A percentile compares a stretch with the other conserved stretches of the same genome.
These are phyloP conservation scores for Lithophane ornitopus DNA, from an alignment of 2,888 invertebrate species.

Conservation along the genomic window DNA sequence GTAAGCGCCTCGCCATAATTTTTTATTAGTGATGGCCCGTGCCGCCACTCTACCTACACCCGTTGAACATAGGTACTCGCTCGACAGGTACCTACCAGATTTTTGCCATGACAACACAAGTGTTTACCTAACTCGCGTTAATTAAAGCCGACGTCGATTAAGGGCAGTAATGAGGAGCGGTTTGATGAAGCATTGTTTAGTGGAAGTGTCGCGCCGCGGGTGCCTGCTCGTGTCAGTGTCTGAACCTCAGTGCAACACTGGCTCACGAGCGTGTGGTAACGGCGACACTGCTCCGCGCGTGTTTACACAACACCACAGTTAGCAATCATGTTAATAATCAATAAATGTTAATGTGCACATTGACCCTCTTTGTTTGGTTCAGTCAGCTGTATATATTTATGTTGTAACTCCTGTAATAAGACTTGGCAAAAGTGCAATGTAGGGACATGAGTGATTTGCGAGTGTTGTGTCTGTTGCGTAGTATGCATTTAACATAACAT, in stretches of 20 bases:
- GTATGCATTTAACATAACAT: not conserved
- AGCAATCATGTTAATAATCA: conserved; percentile 12
- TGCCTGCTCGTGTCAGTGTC: not conserved
- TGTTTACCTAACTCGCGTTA: conserved; percentile 25
- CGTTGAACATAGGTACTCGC: not conserved
- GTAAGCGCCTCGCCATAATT: conserved; percentile 28
- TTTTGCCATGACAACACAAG: not conserved
- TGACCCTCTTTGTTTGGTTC: conserved; percentile 27
- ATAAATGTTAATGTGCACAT: conserved; percentile 9
- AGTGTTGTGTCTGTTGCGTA: not conserved
- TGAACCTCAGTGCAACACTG: not conserved
- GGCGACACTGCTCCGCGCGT: not conserved
- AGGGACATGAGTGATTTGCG: not conserved
- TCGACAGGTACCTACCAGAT: not conserved
- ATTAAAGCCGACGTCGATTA: conserved; percentile 24
- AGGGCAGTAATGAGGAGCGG: conserved; percentile 1
- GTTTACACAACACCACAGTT: conserved; percentile 40
- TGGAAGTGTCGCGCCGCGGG: not conserved
- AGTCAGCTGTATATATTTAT: conserved; percentile 8
- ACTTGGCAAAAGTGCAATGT: conserved; percentile 39
- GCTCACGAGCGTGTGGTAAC: not conserved
- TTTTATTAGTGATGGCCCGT: not conserved
- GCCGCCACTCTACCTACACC: not conserved
- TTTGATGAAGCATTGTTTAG: conserved; percentile 28
- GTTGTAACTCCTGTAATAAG: conserved; percentile 25